Evolutionary conservation across 2,888 invertebrate genomes (phyloP), one percentile per base, ranked within the genome.

Genomic region (Luperina testacea): DNA sequence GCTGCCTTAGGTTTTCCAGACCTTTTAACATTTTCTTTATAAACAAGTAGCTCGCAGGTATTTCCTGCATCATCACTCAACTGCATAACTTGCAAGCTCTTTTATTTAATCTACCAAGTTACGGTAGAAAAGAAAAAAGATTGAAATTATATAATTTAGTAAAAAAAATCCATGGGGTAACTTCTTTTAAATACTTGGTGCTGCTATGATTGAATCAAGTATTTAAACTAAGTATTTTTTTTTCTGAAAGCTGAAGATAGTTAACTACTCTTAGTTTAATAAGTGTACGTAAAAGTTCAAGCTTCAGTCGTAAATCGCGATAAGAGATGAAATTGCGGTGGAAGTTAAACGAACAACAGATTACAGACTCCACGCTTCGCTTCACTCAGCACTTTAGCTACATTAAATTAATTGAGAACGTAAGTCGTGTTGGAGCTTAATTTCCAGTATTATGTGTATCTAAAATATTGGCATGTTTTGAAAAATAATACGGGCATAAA

Each of bases 301-400:
- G 57, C 72, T 79, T 45, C 5, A 63, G 61, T 70, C 53, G 65
- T 83, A 84, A 84, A 80, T 80, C 83, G 73, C 61, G 69, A 32
- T 57, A 72, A 27, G 57, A 63, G 42, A 73, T 70, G 72, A 75
- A 84, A 84, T 84, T 76, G 65, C 65, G 84, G 65, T 75, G 76
- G 80, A 75, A 80, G 53, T 63, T 72, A 75, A 72, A 63, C 67
- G 74, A 65, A 24, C 59, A 38, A 80, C 42, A 70, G 59, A 83
- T 83, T 85, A 83, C 72, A 67, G 48, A 45, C 63, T 75, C 48
- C 38, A 65, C 32, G 69, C 68, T 72, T 32, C 53, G 32, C 27
- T 48, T 72, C 57, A 69, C 61, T 72, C 65, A 48, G 59, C 45
- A 61, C 42, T 64, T 27, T 17, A n/a, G 38, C 32, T 20, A 53